Percentiles rank a stretch among this genome's conserved stretches.
Conservation (phyloP, 2,888 invertebrate genomes). For the Tolmerus cingulatus region DNA sequence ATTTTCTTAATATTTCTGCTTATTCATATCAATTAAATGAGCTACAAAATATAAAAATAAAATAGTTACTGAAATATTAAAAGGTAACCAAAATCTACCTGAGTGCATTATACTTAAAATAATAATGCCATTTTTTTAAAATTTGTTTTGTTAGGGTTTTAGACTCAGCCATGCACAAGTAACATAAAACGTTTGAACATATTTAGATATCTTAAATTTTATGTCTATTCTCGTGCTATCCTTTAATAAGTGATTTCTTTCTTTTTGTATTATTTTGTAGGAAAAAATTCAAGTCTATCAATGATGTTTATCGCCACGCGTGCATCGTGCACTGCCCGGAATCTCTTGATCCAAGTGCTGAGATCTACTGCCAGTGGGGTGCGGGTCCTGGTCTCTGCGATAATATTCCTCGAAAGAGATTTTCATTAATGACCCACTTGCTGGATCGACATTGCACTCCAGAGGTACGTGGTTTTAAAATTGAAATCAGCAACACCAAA, state of each 20-base stretch:
- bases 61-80: too few relatives aligned
- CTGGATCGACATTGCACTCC: slow-evolving; percentile 93
- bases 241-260: too few relatives aligned
- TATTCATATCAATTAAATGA: not conserved
- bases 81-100: too few relatives aligned
- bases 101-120: too few relatives aligned
- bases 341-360: slow-evolving; percentile 68
- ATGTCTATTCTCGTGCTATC: too few relatives aligned
- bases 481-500: not conserved
- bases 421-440: slow-evolving; percentile 96
- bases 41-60: too few relatives aligned
- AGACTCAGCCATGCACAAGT: too few relatives aligned
- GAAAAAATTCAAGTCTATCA: slow-evolving; percentile 76
- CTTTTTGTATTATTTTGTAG: not conserved
- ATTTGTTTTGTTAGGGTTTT: too few relatives aligned
- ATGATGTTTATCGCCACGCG: slow-evolving; percentile 87
- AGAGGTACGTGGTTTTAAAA: slow-evolving; percentile 66
- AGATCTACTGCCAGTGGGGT: slow-evolving; percentile 90
- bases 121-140: too few relatives aligned
- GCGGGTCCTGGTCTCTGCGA: slow-evolving; percentile 75
- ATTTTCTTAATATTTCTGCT: not conserved
- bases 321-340: slow-evolving; percentile 85
- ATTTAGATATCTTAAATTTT: too few relatives aligned
- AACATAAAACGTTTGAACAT: too few relatives aligned
- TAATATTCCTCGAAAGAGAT: slow-evolving; percentile 85